Conservation (phyloP, 2,797 vertebrate genomes). For the Tokudaia tokunoshimensis region DNA sequence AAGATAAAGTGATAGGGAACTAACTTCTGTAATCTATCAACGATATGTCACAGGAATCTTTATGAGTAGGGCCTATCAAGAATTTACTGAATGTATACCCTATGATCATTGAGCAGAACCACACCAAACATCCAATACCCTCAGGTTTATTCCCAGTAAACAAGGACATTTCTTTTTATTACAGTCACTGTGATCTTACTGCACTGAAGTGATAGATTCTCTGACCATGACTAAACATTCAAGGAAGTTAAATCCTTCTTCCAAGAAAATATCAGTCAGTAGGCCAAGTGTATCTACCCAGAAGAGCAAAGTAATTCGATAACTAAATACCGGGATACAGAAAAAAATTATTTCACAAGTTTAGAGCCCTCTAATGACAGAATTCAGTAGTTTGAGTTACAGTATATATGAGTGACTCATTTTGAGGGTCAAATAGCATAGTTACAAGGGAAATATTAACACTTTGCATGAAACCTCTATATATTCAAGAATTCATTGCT, state of each 20-base stretch:
- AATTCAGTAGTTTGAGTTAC: constrained; percentile 22
- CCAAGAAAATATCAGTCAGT: neutral
- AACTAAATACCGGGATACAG: constrained; percentile 17
- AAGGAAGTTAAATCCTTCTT: constrained; percentile 31
- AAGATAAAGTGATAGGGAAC: constrained; percentile 23
- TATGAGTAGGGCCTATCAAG: constrained; percentile 2
- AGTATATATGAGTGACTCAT: neutral
- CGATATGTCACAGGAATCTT: neutral
- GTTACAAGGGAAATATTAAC: neutral
- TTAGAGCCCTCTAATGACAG: constrained; percentile 11
- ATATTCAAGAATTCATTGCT: neutral
- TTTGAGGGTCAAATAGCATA: neutral
- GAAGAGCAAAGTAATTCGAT: neutral
- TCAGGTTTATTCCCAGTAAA: neutral
- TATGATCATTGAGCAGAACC: neutral
- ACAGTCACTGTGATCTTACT: neutral
- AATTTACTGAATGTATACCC: neutral
- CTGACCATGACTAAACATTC: constrained; percentile 6
- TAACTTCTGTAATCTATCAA: neutral
- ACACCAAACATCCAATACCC: neutral
- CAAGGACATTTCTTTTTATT: neutral
- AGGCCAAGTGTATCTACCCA: neutral
- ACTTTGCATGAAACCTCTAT: neutral
- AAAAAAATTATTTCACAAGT: constrained; percentile 37
- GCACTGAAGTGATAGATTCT: neutral